Conservation (phyloP, 2,888 invertebrate species). For the Rambutsinella grinnellia region DNA sequence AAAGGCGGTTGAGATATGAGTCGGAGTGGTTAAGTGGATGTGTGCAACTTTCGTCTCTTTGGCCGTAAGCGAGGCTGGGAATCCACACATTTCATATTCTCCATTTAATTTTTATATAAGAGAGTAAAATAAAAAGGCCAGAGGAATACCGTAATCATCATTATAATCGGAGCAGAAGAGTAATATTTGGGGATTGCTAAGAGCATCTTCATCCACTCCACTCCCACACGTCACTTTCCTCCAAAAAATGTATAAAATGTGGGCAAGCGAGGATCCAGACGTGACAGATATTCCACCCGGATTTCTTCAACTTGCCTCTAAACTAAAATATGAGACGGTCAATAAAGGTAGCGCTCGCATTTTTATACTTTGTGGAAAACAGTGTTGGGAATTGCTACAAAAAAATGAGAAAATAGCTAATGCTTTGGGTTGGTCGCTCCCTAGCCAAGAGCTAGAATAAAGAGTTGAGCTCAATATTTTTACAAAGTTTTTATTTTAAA, state of each 20-base stretch:
- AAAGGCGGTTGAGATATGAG: constrained; percentile 2
- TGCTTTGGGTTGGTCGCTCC: no score
- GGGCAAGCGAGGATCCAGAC: background rate
- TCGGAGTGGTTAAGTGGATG: background rate
- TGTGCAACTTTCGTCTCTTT: no score
- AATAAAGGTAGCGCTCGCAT: no score
- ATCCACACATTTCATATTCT: background rate
- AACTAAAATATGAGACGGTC: background rate
- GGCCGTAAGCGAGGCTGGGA: background rate
- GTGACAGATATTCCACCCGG: constrained; percentile 10
- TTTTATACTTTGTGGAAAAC: background rate
- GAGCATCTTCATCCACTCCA: background rate
- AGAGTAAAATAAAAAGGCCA: background rate
- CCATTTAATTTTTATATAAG: background rate
- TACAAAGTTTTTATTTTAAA: no score
- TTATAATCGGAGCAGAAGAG: no score
- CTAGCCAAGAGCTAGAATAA: background rate
- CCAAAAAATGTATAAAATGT: constrained; percentile 8
- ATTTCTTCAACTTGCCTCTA: constrained; percentile 9
- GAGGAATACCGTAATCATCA: background rate
- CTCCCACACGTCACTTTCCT: background rate
- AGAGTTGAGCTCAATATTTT: no score
- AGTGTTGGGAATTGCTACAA: background rate
- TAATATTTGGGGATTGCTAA: no score
- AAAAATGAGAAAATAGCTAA: no score